Evolutionary conservation across 1,140 invertebrate species (phyloP), one percentile per base, ranked within the genome.

Genomic region (Temnothorax longispinosus): DNA sequence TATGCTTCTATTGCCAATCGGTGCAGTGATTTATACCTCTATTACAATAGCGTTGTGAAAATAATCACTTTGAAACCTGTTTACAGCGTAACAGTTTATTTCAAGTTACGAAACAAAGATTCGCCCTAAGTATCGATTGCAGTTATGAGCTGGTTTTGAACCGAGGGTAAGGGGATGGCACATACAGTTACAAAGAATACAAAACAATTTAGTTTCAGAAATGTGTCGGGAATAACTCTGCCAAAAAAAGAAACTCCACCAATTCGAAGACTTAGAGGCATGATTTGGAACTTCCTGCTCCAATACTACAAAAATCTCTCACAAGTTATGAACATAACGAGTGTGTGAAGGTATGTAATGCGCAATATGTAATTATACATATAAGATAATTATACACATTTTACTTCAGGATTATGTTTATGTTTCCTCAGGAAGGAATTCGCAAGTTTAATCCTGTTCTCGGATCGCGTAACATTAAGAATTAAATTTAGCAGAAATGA

Each of bases 121-220:
- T 72, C 27, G 1, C 2, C 21, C 15, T 72, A 74, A 5, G 5
- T n/a, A 54, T 38, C 18, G 18, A 13, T 15, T 35, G 18, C 5
- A 13, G 15, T 50, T 47, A 18, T 13, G 7, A 11, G 13, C 21
- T 7, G 2, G 47, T n/a, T 27, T 72, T 54, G 10, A 72, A 52
- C 8, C 18, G 32, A 41, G 10, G 4, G 4, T 11, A 13, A 52
- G 7, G 8, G 62, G 3, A 65, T 5, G 21, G 18, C 11, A 27
- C 1, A 27, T 56, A 41, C 3, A 27, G 35, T 69, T 50, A 21
- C 2, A 54, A 38, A 15, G 11, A 38, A 27, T 21, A 58, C n/a
- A 75, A 75, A 56, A n/a, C 2, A 75, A 56, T 75, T 56, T 52
- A 47, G 2, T 41, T 52, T 72, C 8, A 47, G 32, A 72, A 50